These are phyloP conservation scores for Scaeva pyrastri DNA, from an alignment of 2,888 invertebrate genomes.

Conservation along the genomic window DNA sequence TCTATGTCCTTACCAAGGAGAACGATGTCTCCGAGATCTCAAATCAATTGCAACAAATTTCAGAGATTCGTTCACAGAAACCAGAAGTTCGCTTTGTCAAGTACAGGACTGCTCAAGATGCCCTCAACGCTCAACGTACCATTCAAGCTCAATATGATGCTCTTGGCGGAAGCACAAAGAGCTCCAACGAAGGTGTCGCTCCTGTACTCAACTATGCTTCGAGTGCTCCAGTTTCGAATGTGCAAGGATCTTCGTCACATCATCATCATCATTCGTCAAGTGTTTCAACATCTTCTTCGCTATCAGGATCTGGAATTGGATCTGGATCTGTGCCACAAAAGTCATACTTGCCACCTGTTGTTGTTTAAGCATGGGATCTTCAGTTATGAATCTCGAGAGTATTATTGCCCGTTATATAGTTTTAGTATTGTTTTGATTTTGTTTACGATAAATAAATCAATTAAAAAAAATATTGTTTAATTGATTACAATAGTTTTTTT, in stretches of 20 bases:
- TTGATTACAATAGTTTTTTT: no score
- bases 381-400: constrained; percentile 6
- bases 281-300: background rate
- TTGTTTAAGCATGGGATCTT: constrained; percentile 19
- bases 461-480: no score
- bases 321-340: constrained; percentile 43
- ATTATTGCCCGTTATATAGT: constrained; percentile 47
- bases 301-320: constrained; percentile 40
- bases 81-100: constrained; percentile 82
- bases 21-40: constrained; percentile 79
- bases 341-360: constrained; percentile 56
- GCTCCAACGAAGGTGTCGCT: constrained; percentile 80
- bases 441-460: background rate
- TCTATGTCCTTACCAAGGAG: constrained; percentile 82
- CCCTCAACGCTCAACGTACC: constrained; percentile 80
- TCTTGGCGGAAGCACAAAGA: constrained; percentile 80
- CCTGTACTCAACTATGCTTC: constrained; percentile 81
- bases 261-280: constrained; percentile 13
- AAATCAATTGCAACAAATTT: constrained; percentile 79
- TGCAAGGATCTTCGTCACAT: background rate
- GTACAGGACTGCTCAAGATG: constrained; percentile 82
- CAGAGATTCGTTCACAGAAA: constrained; percentile 78
- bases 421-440: constrained; percentile 38
- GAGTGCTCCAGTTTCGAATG: constrained; percentile 45
- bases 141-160: constrained; percentile 81